Evolutionary conservation across 2,888 invertebrate genomes (phyloP), one percentile per base, ranked within the genome.

Genomic region (Acanthacorydalis orientalis): DNA sequence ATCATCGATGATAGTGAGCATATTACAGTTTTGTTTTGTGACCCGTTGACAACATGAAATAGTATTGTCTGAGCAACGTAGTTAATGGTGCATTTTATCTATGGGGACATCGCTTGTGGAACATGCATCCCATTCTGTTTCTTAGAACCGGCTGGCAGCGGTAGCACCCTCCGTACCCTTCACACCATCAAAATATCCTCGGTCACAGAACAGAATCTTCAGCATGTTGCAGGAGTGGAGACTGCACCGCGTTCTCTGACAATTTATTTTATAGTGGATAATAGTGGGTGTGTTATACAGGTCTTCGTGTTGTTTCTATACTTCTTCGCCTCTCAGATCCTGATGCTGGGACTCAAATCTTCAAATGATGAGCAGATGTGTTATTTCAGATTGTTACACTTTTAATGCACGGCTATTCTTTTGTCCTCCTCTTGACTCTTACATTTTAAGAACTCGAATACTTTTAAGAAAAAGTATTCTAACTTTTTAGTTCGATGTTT

Each of bases 1-100:
- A 23, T 23, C 23, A 23, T 23, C 23, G 23, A 15, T n/a, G 11
- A 38, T 12, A 38, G 39, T 38, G 39, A 15, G 39, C 12, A 12
- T 11, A 15, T 15, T 15, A 38, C 39, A 38, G 39, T 38, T 38
- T 38, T 38, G 9, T 38, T 38, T 38, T 12, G 42, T 42, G 42
- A 31, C 16, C 31, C 42, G 42, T 42, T 42, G 42, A 44, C 33
- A 44, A 44, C 44, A 44, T 44, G 44, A 44, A 44, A 44, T 44
- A 44, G 44, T 44, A 44, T 44, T 44, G 44, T 44, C 44, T 44
- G 44, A 33, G 34, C 35, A 33, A 34, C 33, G 44, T 44, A 44
- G 44, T 44, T 44, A 33, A 33, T 44, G 32, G 33, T 14, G 32
- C 14, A 23, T 23, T 31, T 44, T 44, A 44, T 44, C 44, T 31